These are phyloP conservation scores for Cyclophora punctaria DNA, from an alignment of 2,888 invertebrate genomes.

Conservation along the genomic window DNA sequence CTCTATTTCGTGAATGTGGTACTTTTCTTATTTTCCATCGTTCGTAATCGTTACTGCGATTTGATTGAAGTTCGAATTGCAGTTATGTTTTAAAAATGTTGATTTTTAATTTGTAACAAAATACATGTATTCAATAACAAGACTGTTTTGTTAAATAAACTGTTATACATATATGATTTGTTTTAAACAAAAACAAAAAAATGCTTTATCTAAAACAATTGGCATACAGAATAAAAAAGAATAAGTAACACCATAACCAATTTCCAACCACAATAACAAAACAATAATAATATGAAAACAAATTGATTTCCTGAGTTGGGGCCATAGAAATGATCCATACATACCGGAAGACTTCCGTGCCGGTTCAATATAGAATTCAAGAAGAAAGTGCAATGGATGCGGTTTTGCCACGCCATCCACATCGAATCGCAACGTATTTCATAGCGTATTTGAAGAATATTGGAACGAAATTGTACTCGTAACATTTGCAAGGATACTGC, in stretches of 20 bases:
- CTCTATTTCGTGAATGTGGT: conserved; percentile 39
- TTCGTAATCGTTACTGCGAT: too few species aligned
- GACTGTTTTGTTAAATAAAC: too few species aligned
- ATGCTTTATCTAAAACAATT: too few species aligned
- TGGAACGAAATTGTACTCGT: conserved; percentile 35
- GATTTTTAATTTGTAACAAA: too few species aligned
- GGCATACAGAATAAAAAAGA: too few species aligned
- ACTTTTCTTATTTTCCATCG: conserved; percentile 12
- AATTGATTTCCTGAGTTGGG: conserved; percentile 28
- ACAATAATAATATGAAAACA: neutral
- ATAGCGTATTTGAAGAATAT: conserved; percentile 43
- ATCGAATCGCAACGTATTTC: conserved; percentile 41
- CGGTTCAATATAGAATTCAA: conserved; percentile 31
- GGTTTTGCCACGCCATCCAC: conserved; percentile 37
- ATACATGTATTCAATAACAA: too few species aligned
- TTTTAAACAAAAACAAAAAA: too few species aligned
- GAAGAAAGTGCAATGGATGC: conserved; percentile 47
- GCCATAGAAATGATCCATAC: conserved; percentile 30
- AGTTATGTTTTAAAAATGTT: too few species aligned
- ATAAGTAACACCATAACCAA: too few species aligned
- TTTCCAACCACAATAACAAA: too few species aligned
- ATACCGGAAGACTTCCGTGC: conserved; percentile 33
- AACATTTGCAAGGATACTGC: conserved; percentile 28
- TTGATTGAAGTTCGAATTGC: too few species aligned
- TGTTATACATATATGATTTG: too few species aligned